Evolutionary conservation across 2,113 vertebrate species (phyloP), one percentile per base, ranked within the genome.

Genomic region (Calyptomena viridis): DNA sequence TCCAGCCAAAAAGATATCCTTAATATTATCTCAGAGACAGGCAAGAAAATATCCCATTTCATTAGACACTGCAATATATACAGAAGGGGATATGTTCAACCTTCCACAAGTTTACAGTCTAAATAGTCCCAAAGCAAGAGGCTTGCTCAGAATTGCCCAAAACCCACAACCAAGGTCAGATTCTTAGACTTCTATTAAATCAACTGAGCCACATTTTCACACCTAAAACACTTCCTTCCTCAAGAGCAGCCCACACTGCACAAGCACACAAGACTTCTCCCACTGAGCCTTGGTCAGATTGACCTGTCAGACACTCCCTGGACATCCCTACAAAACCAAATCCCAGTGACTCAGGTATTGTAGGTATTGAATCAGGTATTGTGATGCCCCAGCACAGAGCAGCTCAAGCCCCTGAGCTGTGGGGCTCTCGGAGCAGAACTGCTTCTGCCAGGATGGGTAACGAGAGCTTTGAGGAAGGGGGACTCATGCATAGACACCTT

Each of bases 401-500:
- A 31, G 74, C 67, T 56, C 53, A 47, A 50, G 6, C 6, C 52
- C 31, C 37, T 18, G 30, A 33, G 33, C 67, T 52, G 35, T 5
- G 9, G 60, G 52, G 9, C 4, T 35, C 62, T 25, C 7, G 0
- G 40, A 5, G 37, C 58, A 42, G 62, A 84, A 5, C 28, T 37
- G 35, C 59, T 71, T 49, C 60, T 46, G 71, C 78, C 2, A 1
- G 8, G 62, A 16, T 0, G 4, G 50, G 13, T 33, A 72, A 30
- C 0, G 2, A 44, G 37, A 63, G 46, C 17, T 1, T n/a, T 0
- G 6, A 52, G 64, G 31, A 78, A 53, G 16, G 50, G 40, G 68
- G 92, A 95, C 80, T 91, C 84, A 73, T n/a, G 78, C 93, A n/a
- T 6, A 86, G 72, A 78, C 46, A 46, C 84, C 72, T 77, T 17